Percentiles rank a stretch among this genome's conserved stretches.
Conservation (phyloP, 2,888 invertebrate genomes). For the Nowickia ferox region DNA sequence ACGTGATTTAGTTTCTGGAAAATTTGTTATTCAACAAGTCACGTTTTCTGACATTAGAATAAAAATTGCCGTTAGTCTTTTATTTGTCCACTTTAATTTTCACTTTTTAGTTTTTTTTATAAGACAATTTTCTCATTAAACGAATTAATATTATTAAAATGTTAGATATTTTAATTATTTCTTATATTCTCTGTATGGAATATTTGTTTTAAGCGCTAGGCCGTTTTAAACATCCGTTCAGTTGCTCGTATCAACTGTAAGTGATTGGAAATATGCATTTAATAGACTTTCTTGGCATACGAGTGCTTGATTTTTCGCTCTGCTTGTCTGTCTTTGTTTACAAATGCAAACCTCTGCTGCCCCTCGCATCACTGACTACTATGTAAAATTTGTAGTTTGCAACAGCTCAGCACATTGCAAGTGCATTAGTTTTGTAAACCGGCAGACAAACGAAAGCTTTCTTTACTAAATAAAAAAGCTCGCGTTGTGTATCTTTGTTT, state of each 20-base stretch:
- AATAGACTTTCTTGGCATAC: slow-evolving; percentile 15
- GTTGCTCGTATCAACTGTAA: slow-evolving; percentile 75
- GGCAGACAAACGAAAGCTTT: slow-evolving; percentile 50
- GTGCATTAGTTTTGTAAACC: slow-evolving; percentile 73
- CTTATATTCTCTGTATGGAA: neutral
- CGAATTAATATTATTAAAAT: slow-evolving; percentile 16
- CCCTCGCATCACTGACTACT: slow-evolving; percentile 36
- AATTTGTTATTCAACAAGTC: slow-evolving; percentile 66
- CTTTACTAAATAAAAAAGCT: slow-evolving; percentile 16
- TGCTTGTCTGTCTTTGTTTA: slow-evolving; percentile 53
- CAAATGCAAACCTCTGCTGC: neutral
- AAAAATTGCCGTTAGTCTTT: slow-evolving; percentile 27
- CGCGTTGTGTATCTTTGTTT: slow-evolving; percentile 8
- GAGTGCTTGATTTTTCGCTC: slow-evolving; percentile 54
- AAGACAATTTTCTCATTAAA: neutral
- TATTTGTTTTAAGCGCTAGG: slow-evolving; percentile 7
- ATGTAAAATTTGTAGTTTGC: slow-evolving; percentile 1
- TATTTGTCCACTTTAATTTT: slow-evolving; percentile 19
- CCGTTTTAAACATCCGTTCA: slow-evolving; percentile 73
- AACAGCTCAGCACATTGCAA: slow-evolving; percentile 74
- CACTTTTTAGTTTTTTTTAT: slow-evolving; percentile 4
- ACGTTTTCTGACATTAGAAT: slow-evolving; percentile 46
- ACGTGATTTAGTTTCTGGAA: slow-evolving; percentile 17
- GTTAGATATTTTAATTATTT: neutral
- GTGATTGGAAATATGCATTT: slow-evolving; percentile 47